Conservation (phyloP, 2,797 vertebrate species). For the Lacerta bilineata region DNA sequence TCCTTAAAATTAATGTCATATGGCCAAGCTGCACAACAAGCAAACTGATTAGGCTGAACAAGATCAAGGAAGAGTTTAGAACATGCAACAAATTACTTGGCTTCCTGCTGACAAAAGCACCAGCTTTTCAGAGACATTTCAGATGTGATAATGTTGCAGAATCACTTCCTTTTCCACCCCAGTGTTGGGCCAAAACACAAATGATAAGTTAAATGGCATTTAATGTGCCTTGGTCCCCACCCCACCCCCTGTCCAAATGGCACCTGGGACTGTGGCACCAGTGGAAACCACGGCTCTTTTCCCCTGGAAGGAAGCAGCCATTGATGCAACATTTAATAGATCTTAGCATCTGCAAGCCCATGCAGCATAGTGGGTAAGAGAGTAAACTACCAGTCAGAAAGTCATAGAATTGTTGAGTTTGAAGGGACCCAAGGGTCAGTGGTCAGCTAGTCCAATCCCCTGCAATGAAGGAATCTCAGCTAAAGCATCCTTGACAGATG, state of each 20-base stretch:
- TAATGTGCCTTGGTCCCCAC: neutral
- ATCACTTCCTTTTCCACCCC: neutral
- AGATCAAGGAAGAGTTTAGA: slow-evolving; percentile 7
- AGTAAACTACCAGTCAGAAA: neutral
- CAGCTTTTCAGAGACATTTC: neutral
- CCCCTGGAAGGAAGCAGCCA: neutral
- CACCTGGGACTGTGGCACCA: neutral
- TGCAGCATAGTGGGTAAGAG: neutral
- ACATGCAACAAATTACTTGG: neutral
- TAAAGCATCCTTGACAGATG: too few relatives aligned
- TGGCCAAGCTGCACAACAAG: neutral
- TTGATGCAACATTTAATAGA: neutral
- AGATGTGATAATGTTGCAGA: neutral
- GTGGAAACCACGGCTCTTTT: neutral
- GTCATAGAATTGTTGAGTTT: too few relatives aligned
- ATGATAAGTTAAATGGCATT: neutral
- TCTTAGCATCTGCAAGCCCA: neutral
- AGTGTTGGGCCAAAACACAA: neutral
- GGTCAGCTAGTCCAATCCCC: too few relatives aligned
- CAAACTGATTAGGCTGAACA: neutral
- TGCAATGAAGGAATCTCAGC: too few relatives aligned
- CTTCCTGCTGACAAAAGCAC: neutral
- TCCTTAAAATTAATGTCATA: slow-evolving; percentile 20
- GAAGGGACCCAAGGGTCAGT: too few relatives aligned
- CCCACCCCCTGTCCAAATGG: neutral